Base-by-base conservation (phyloP, 1,140 invertebrate genomes). In the Lordiphosa mommai region DNA sequence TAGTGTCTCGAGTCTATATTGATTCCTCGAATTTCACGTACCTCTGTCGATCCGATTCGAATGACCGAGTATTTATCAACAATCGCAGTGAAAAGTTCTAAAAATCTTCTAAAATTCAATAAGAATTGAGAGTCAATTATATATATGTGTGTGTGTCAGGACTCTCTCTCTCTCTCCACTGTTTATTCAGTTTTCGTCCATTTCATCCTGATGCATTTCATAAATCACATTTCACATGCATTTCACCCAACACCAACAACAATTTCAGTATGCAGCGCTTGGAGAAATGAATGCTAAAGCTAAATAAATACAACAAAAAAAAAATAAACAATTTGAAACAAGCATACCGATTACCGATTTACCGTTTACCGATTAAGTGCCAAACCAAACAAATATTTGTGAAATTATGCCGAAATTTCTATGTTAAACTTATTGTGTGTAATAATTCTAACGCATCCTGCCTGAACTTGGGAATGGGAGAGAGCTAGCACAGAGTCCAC, bases 401-500 rank as follows among this genome's bases (percentile, higher is more conserved):
- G 17, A 64, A 67, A 53, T 53, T 69, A 57, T 27, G 23, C 55
- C 55, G 48, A 53, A 52, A 61, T 72, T 80, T 86, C 56, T 72
- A 68, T 86, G 68, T 85, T 79, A 66, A 72, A 77, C 61, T 66
- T 76, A 86, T 86, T 86, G 73, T 86, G 80, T 86, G 80, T 86
- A 66, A 66, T 55, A 72, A 71, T 80, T 79, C 66, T 30, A 71
- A 85, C 49, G 65, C 67, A 74, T 72, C 69, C 73, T 82, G 73
- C 74, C 85, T 86, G 86, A 86, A 88, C 86, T 88, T 88, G 86
- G 86, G 86, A 88, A 85, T 87, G 82, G 86, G 86, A 88, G 86
- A 88, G 86, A 88, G 86, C 86, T 88, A 87, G 86, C 80, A 88
- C 76, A 88, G 80, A 88, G 77, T 88, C 72, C 77, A 84, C 33